Percentiles rank a stretch among this genome's conserved stretches.
Evolutionary conservation across 2,113 vertebrate genomes (phyloP).

Genomic region (Anoura caudifer): DNA sequence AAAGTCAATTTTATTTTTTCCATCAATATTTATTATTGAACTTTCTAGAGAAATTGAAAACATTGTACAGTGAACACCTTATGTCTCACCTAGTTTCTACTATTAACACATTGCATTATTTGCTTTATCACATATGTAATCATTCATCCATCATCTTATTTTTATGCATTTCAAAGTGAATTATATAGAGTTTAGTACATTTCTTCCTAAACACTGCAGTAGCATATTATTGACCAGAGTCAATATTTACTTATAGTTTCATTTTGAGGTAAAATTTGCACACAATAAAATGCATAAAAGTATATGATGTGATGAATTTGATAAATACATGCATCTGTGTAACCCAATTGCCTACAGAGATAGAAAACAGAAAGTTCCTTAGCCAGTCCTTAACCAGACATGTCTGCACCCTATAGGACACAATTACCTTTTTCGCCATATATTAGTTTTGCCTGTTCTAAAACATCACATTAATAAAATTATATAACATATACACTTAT

Average conservation of each 20-base stretch:
- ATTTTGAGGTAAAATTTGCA: background rate
- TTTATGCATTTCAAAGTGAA: background rate
- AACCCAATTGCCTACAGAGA: background rate
- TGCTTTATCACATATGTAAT: background rate
- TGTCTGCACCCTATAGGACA: background rate
- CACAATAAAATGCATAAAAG: background rate
- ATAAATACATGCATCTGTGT: background rate
- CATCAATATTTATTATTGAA: background rate
- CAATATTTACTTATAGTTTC: slow-evolving; percentile 4
- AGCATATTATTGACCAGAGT: background rate
- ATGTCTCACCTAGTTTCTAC: background rate
- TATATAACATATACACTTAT: background rate
- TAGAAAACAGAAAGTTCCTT: background rate
- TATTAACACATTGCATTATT: background rate
- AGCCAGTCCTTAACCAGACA: background rate
- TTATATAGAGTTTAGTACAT: background rate
- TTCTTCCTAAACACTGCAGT: background rate
- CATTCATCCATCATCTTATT: background rate
- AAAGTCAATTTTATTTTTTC: background rate
- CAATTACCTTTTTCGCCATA: background rate
- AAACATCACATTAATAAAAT: background rate
- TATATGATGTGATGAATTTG: background rate
- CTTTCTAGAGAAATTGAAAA: background rate
- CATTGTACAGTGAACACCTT: background rate
- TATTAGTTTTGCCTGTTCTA: background rate